Evolutionary conservation across 2,888 invertebrate genomes (phyloP).

Genomic region (Machimus atricapillus): DNA sequence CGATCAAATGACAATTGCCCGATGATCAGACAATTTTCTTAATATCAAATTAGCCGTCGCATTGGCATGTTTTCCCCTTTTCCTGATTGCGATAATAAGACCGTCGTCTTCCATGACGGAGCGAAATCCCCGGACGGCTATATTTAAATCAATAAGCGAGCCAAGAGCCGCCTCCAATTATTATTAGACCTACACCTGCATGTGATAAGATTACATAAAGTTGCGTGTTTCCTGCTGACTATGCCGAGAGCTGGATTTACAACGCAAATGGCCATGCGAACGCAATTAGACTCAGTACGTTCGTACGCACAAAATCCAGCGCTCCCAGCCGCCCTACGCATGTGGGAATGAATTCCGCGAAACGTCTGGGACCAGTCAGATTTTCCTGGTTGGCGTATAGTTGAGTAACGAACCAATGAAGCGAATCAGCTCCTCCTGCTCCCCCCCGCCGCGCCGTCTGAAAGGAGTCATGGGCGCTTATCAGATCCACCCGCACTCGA

Average conservation of each 20-base stretch:
- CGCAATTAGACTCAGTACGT: neutral
- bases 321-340: neutral
- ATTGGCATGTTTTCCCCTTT: neutral
- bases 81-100: neutral
- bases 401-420: neutral
- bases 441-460: neutral
- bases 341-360: neutral
- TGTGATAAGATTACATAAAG: slow-evolving; percentile 10
- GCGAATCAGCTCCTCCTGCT: neutral
- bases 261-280: neutral
- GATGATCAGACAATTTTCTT: neutral
- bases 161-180: slow-evolving; percentile 11
- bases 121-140: neutral
- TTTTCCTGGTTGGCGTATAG: neutral
- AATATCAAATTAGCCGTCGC: neutral
- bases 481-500: neutral
- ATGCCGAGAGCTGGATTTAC: neutral
- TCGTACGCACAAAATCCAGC: neutral
- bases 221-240: slow-evolving; percentile 30
- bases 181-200: slow-evolving; percentile 17
- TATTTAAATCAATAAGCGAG: slow-evolving; percentile 19
- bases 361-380: neutral
- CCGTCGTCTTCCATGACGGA: neutral
- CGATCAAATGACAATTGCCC: neutral
- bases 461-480: neutral